A percentile compares a stretch with the other conserved stretches of the same genome.
Conservation (phyloP, 2,797 vertebrate genomes). For the Bryconaethiops microstoma region DNA sequence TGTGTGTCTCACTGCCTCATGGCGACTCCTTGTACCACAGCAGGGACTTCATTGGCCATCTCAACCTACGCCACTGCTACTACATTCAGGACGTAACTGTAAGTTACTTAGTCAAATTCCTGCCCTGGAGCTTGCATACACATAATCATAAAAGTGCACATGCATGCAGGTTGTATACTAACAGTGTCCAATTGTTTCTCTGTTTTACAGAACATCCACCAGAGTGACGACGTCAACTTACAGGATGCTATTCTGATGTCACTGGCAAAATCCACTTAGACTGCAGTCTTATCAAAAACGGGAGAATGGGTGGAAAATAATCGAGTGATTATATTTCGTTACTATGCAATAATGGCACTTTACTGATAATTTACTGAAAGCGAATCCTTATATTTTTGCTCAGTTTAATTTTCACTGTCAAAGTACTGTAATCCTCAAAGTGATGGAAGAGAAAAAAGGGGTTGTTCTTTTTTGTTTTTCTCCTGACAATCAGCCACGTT, state of each 20-base stretch:
- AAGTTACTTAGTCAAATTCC: constrained; percentile 18
- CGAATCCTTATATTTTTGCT: too few relatives aligned
- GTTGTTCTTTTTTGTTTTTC: too few relatives aligned
- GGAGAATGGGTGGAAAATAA: not conserved
- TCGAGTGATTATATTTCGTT: not conserved
- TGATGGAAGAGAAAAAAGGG: too few relatives aligned
- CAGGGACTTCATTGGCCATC: constrained; percentile 61
- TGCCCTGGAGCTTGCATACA: not conserved
- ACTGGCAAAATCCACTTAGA: not conserved
- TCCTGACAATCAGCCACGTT: too few relatives aligned
- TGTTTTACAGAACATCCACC: constrained; percentile 48
- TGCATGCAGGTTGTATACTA: not conserved
- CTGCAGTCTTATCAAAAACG: not conserved
- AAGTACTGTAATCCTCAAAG: not conserved
- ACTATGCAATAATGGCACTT: not conserved
- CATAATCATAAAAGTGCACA: not conserved
- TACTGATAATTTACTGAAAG: too few relatives aligned
- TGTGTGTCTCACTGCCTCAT: constrained; percentile 61
- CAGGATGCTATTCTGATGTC: constrained; percentile 58
- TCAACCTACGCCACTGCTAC: constrained; percentile 62
- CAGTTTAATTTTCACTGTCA: not conserved
- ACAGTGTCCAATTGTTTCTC: constrained; percentile 12
- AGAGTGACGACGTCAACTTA: constrained; percentile 54
- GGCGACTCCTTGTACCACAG: constrained; percentile 61
- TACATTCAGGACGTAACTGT: constrained; percentile 56